Base-by-base conservation (phyloP, 2,797 vertebrate genomes). In the Notoglanidium macrostoma region DNA sequence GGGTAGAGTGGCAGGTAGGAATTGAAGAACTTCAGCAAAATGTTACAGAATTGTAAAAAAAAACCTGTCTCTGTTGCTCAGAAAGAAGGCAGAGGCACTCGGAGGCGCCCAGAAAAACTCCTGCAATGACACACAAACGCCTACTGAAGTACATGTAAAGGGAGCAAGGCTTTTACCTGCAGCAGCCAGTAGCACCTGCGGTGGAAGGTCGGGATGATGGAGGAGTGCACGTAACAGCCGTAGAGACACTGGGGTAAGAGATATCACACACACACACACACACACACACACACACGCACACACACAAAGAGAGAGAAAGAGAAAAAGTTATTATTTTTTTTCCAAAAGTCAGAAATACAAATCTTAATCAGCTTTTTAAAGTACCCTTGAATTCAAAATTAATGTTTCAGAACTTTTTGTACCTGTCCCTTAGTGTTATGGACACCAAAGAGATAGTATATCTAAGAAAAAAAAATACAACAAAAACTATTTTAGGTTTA, bases 201-300 rank as follows among this genome's bases (percentile, higher is more conserved):
- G 96, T 99, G 98, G 97, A 99, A 99, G 92, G 98, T 99, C 94
- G 98, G 98, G 96, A 99, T 99, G 96, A 99, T 99, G 95, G 98
- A 99, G 93, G 98, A 99, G 95, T 99, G 98, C 91, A 99, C 98
- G 85, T 99, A 99, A 95, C 98, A 99, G 96, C 98, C 98, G 84
- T 99, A 99, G 92, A 99, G 95, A 97, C 98, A 99, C 98, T 99
- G 90, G 87, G 91, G 92, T 95, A 91, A 96, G 87, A 94, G 51
- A 83, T 9, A 76, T 17, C 1, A 83, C n/a, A 40, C 35, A 78
- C 88, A 84, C 17, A 89, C 19, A 84, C 2, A 82, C n/a, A 40
- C 32, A 78, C 88, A 84, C 17, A 89, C 21, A 85, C 1, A 83
- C 23, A 44, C 21, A 74, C 88, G 83, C 14, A 89, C 21, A 85